Evolutionary conservation across 2,113 vertebrate species (phyloP), one percentile per base, ranked within the genome.

Genomic region (Ceuthmochares aereus): DNA sequence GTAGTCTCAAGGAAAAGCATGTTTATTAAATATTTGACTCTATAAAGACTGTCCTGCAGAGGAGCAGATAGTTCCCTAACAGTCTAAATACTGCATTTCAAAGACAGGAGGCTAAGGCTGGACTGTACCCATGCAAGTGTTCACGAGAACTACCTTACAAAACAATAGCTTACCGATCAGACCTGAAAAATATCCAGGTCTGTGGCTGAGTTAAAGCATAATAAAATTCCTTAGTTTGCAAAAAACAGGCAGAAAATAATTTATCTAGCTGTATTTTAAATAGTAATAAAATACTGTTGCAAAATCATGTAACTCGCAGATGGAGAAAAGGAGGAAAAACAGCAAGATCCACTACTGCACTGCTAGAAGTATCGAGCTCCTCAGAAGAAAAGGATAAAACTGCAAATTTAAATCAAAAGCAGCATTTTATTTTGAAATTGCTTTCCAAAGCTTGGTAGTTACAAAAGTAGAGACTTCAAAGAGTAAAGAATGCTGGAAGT

Each of bases 371-470:
- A 72, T 73, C 27, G 6, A 85, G 30, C 17, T 62, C 32, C 62
- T 89, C 66, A 43, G 40, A 93, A 83, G 7, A 47, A 16, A 72
- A 73, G 14, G 13, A 67, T 18, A 80, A 73, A 91, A 74, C 30
- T 40, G 32, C 29, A 86, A 92, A 66, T 67, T 70, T 43, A 86
- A 93, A 95, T 68, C 52, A 84, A 83, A 22, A 80, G 32, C 4
- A 59, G 64, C 40, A 29, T 77, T 93, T 93, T 52, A 63, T 78
- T 94, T 92, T 92, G 47, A 75, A 87, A 88, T 23, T 68, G 40
- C 34, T 89, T 85, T 84, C 78, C 59, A 90, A 81, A 83, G 60
- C 55, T 74, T 1, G 15, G 4, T n/a, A 93, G 37, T 45, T 86
- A 40, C 78, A 78, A 60, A 92, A 78, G 68, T 19, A 81, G 52